Evolutionary conservation across 2,888 invertebrate species (phyloP), one percentile per base, ranked within the genome.

Genomic region (Hemicrepidius hirtus): DNA sequence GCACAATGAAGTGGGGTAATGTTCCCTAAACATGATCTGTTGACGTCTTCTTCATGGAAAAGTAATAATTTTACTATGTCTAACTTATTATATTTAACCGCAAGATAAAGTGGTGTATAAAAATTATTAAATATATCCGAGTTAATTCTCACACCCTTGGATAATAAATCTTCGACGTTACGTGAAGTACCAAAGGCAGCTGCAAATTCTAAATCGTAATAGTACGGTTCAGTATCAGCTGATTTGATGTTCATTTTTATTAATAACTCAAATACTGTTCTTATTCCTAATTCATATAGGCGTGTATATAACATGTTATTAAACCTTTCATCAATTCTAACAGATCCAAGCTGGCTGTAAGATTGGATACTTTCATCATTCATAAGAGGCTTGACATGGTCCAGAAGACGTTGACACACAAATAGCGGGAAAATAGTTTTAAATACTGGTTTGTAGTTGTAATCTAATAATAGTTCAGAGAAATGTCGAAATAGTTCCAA

Each of bases 141-240:
- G 24, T 24, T 24, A 5, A 24, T 5, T 24, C 3, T 5, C 24
- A 24, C 12, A 37, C 16, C 12, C 40, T 37, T 3, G 10, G 13
- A 35, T 66, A 6, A n/a, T 32, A 44, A 2, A 21, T 55, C 28
- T 12, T 4, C 0, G 0, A 65, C 28, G 1, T 24, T 37, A 1
- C 20, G 9, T 24, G 7, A 12, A 6, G 50, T 53, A 9, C 65
- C 65, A 21, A 65, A 65, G 20, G 50, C 37, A 7, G 16, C 53
- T 10, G 65, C 65, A 40, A 53, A 24, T n/a, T 12, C 18, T 13
- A 65, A 16, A 18, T 55, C 32, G 32, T 55, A 16, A 32, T 28
- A 55, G 13, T 40, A 40, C 4, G 7, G 9, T 2, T 40, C 13
- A 13, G 13, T 2, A 6, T 37, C 37, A 40, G 13, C 1, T 40